Conservation (phyloP, 1,140 invertebrate species). For the Leptinotarsa texana region DNA sequence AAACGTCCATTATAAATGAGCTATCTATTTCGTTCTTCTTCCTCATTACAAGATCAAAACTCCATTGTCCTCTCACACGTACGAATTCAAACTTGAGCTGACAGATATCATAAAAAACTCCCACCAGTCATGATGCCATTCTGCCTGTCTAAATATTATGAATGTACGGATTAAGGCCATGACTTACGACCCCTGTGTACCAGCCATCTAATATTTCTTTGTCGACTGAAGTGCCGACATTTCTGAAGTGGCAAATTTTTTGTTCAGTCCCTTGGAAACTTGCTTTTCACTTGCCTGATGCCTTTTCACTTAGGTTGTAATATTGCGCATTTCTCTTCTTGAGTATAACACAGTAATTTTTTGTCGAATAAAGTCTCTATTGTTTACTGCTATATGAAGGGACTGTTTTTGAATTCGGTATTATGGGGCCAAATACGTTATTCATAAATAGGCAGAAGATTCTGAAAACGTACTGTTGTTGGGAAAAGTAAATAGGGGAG, state of each 20-base stretch:
- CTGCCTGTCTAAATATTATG: constrained; percentile 41
- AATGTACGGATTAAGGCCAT: constrained; percentile 43
- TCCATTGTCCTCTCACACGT: background rate
- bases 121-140: constrained; percentile 24
- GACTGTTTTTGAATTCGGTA: background rate
- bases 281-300: constrained; percentile 35
- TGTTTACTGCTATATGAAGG: constrained; percentile 11
- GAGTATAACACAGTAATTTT: background rate
- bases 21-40: background rate
- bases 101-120: constrained; percentile 28
- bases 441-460: too few relatives aligned
- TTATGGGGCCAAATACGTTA: background rate
- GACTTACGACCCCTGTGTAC: constrained; percentile 41
- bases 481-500: too few relatives aligned
- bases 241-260: constrained; percentile 39
- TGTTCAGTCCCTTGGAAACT: constrained; percentile 33
- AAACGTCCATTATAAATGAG: too few relatives aligned
- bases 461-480: too few relatives aligned
- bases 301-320: constrained; percentile 31
- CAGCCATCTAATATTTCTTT: constrained; percentile 39
- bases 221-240: constrained; percentile 36
- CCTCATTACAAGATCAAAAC: background rate
- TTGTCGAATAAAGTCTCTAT: background rate
- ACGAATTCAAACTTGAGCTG: background rate
- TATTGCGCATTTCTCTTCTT: constrained; percentile 32